Evolutionary conservation across 2,113 vertebrate genomes (phyloP).

Genomic region (Caretta caretta): DNA sequence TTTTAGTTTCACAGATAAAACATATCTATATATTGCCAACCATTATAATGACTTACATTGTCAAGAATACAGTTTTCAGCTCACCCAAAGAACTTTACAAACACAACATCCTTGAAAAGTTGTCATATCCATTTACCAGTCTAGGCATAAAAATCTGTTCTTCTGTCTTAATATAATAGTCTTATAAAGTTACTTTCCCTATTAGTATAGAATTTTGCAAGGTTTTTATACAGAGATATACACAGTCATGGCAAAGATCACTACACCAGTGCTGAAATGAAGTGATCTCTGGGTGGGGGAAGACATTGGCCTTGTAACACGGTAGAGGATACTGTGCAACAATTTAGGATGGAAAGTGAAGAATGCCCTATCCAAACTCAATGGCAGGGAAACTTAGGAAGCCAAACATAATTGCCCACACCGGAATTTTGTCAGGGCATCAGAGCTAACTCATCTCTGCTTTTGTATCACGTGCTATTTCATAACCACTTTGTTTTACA

Average conservation of each 20-base stretch:
- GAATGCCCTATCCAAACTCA: fast-evolving
- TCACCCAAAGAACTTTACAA: neutral
- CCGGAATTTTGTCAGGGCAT: fast-evolving
- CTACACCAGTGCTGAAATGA: fast-evolving
- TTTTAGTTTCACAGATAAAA: neutral
- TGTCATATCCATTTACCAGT: neutral
- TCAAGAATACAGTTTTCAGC: neutral
- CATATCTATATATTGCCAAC: neutral
- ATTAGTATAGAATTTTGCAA: neutral
- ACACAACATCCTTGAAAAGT: neutral
- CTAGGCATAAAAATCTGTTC: neutral
- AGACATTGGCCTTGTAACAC: neutral
- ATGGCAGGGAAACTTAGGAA: fast-evolving
- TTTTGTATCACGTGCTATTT: neutral
- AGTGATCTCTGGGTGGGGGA: neutral
- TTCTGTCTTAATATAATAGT: neutral
- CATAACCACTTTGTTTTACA: neutral
- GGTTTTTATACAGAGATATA: fast-evolving
- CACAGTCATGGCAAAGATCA: fast-evolving
- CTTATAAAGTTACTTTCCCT: neutral
- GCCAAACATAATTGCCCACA: neutral
- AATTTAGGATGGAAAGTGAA: fast-evolving
- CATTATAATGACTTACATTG: neutral
- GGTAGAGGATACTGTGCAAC: fast-evolving
- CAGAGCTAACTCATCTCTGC: neutral